Percentiles rank a stretch among this genome's conserved stretches.
Evolutionary conservation across 2,113 vertebrate species (phyloP).

Genomic region (Nerophis lumbriciformis): DNA sequence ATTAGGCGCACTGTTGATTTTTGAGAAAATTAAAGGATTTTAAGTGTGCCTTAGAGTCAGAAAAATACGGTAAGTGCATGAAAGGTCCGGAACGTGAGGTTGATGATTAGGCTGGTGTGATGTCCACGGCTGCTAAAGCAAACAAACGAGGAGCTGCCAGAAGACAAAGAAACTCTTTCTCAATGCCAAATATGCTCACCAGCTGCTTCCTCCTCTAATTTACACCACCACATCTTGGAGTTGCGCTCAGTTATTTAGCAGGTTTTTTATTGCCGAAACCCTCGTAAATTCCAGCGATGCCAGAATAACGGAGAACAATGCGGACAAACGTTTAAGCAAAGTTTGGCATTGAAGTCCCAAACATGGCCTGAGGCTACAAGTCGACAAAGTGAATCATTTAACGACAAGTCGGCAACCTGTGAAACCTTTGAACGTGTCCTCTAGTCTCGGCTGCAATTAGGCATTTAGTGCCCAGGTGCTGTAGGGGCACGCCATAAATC

Average conservation of each 20-base stretch:
- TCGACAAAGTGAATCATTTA: too few relatives aligned
- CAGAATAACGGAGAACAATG: not conserved
- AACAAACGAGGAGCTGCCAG: slow-evolving; percentile 24
- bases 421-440: not conserved
- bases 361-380: too few relatives aligned
- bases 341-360: too few relatives aligned
- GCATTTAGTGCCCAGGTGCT: not conserved
- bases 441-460: not conserved
- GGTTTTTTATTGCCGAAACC: slow-evolving; percentile 28
- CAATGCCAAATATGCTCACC: slow-evolving; percentile 15
- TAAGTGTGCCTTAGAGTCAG: too few relatives aligned
- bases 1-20: too few relatives aligned
- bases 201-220: slow-evolving; percentile 47
- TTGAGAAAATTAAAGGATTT: too few relatives aligned
- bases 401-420: not conserved
- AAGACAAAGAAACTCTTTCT: not conserved
- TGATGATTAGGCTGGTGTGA: not conserved
- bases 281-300: slow-evolving; percentile 21
- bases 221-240: slow-evolving; percentile 19
- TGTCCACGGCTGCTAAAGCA: slow-evolving; percentile 6
- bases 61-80: too few relatives aligned
- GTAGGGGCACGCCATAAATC: slow-evolving; percentile 38
- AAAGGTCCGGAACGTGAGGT: too few relatives aligned
- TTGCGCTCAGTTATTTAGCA: slow-evolving; percentile 13
- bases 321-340: too few relatives aligned